Percentiles rank a stretch among this genome's conserved stretches.
These are phyloP conservation scores for Arctia plantaginis DNA, from an alignment of 2,888 invertebrate genomes.

Conservation along the genomic window DNA sequence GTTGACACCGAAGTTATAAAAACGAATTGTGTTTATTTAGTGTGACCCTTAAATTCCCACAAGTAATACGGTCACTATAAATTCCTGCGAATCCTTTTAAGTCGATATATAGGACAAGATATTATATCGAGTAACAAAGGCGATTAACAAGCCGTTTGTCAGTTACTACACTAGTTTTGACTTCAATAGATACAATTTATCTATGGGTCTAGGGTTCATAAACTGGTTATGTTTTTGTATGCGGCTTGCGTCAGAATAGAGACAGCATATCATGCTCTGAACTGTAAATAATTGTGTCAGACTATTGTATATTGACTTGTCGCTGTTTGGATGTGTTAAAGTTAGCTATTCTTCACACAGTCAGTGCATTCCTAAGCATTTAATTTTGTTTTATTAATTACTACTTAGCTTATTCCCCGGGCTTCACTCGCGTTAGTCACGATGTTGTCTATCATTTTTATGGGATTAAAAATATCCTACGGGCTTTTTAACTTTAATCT, in stretches of 20 bases:
- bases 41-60: conserved; percentile 59
- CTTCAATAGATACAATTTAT: conserved; percentile 61
- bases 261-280: conserved; percentile 27
- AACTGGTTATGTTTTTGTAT: conserved; percentile 58
- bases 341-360: not conserved
- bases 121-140: conserved; percentile 70
- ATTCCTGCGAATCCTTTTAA: conserved; percentile 65
- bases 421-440: not conserved
- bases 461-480: no score
- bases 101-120: conserved; percentile 70
- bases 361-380: not conserved
- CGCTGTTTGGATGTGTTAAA: not conserved
- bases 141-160: conserved; percentile 81
- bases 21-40: conserved; percentile 36
- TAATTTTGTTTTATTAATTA: not conserved
- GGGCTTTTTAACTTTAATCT: no score
- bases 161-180: conserved; percentile 63
- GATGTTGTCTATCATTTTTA: not conserved
- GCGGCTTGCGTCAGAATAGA: conserved; percentile 35
- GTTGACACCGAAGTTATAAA: conserved; percentile 54
- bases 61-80: conserved; percentile 46
- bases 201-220: conserved; percentile 59
- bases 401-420: not conserved
- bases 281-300: conserved; percentile 38
- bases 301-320: conserved; percentile 5